phyloP scores from a whole-genome alignment of 2,888 invertebrate species.

The Pharmacophagus antenor region DNA sequence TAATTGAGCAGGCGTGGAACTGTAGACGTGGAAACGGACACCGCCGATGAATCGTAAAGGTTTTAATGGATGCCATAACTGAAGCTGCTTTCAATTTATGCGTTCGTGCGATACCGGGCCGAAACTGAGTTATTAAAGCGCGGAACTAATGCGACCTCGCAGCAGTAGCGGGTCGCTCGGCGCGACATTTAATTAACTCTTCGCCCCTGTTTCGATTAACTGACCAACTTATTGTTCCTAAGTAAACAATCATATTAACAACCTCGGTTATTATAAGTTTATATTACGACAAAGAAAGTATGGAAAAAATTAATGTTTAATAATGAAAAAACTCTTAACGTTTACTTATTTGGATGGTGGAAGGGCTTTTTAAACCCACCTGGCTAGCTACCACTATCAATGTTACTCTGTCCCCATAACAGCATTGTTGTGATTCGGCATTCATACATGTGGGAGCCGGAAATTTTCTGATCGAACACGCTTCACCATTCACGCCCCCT shows the following conservation, averaged over 20 bases:
- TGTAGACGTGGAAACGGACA: conserved; percentile 45
- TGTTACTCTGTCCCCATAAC: too few relatives aligned
- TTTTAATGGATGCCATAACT: conserved; percentile 55
- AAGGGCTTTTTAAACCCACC: too few relatives aligned
- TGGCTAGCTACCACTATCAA: too few relatives aligned
- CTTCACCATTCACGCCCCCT: too few relatives aligned
- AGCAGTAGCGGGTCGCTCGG: conserved; percentile 17
- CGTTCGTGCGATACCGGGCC: conserved; percentile 37
- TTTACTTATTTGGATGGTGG: too few relatives aligned
- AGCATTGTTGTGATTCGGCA: too few relatives aligned
- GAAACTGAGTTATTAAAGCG: conserved; percentile 47
- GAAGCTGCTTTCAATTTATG: conserved; percentile 56
- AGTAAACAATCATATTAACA: background rate
- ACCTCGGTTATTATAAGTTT: background rate
- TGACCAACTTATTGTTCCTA: conserved; percentile 20
- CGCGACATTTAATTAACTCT: conserved; percentile 30
- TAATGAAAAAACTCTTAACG: too few relatives aligned
- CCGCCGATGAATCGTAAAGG: conserved; percentile 52
- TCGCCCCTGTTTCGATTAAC: conserved; percentile 10
- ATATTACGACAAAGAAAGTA: background rate
- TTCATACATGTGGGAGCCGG: too few relatives aligned
- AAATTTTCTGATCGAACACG: too few relatives aligned
- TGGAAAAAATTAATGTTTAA: background rate
- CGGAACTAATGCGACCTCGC: conserved; percentile 44
- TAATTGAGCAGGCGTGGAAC: conserved; percentile 47